Evolutionary conservation across 1,140 invertebrate species (phyloP), one percentile per base, ranked within the genome.

Genomic region (Daktulosphaira vitifoliae): DNA sequence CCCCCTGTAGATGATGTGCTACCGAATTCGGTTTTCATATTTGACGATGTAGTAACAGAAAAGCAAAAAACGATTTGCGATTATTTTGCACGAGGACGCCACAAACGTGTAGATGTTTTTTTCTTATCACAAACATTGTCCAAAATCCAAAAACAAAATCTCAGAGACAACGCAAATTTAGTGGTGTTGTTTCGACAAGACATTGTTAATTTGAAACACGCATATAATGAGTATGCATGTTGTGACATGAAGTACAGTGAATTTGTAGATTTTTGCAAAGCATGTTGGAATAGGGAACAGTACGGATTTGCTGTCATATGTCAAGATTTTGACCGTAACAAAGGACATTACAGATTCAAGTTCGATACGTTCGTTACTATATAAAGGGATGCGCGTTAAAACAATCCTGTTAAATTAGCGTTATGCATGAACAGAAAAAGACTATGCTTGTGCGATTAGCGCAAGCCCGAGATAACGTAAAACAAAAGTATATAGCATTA

Each of bases 111-210:
- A 8, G 71, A 76, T 65, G 68, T 67, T 68, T 73, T 73, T 68
- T 76, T 73, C 70, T 48, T 75, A 33, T 68, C 70, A 67, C 74
- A 76, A 68, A 74, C 73, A 3, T 76, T 77, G 69, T 68, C 73
- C 7, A 69, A 69, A 53, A 72, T 76, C 59, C 73, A 72, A 9
- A 77, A 77, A 71, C 73, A 74, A 68, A 54, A 76, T 9, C 69
- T 75, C 38, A 66, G 72, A 23, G 73, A 75, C 68, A 76, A 75
- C 70, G 69, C 70, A 7, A 76, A 76, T 67, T 70, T 77, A 18
- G 65, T 77, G 20, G 67, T 74, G 49, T 2, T 76, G 15, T 77
- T 77, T 66, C 71, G 71, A 66, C 73, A 76, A 69, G 73, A 77
- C 71, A 71, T 73, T 42, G 68, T 70, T 8, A 77, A 78, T 70